Evolutionary conservation across 2,888 invertebrate species (phyloP).

Genomic region (Lycia hirtaria): DNA sequence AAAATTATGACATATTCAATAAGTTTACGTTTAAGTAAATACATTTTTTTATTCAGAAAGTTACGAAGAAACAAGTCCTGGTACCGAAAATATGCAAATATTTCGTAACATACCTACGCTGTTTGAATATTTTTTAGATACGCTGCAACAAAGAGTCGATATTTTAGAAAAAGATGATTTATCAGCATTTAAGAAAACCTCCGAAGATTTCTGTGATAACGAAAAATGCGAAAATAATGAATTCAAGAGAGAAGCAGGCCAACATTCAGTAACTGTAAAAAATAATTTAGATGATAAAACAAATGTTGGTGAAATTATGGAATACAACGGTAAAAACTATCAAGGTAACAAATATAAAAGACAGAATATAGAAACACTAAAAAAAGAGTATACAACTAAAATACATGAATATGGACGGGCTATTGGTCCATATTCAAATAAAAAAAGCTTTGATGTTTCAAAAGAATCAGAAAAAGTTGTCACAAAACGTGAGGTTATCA

Average conservation of each 20-base stretch:
- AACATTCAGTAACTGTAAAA: not conserved
- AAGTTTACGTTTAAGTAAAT: too few species aligned
- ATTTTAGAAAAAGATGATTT: slow-evolving; percentile 60
- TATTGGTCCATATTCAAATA: not conserved
- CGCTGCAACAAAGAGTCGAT: slow-evolving; percentile 59
- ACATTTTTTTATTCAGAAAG: slow-evolving; percentile 38
- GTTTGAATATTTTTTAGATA: slow-evolving; percentile 59
- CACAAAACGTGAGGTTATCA: not conserved
- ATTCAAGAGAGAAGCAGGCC: slow-evolving; percentile 32
- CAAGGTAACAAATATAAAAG: slow-evolving; percentile 7
- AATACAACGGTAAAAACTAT: not conserved
- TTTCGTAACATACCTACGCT: slow-evolving; percentile 61
- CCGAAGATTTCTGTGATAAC: slow-evolving; percentile 3
- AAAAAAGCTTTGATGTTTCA: not conserved
- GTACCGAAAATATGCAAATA: slow-evolving; percentile 54
- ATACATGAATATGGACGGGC: slow-evolving; percentile 17
- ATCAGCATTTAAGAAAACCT: slow-evolving; percentile 43
- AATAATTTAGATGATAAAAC: slow-evolving; percentile 3
- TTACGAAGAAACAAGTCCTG: slow-evolving; percentile 32
- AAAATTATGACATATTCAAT: not conserved
- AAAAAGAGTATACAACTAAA: slow-evolving; percentile 12
- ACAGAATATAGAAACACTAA: not conserved
- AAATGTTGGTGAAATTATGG: slow-evolving; percentile 2
- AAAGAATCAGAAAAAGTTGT: not conserved
- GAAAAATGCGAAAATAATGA: slow-evolving; percentile 18